Conservation (phyloP, 2,888 invertebrate genomes). For the Mactromeris polynyma region DNA sequence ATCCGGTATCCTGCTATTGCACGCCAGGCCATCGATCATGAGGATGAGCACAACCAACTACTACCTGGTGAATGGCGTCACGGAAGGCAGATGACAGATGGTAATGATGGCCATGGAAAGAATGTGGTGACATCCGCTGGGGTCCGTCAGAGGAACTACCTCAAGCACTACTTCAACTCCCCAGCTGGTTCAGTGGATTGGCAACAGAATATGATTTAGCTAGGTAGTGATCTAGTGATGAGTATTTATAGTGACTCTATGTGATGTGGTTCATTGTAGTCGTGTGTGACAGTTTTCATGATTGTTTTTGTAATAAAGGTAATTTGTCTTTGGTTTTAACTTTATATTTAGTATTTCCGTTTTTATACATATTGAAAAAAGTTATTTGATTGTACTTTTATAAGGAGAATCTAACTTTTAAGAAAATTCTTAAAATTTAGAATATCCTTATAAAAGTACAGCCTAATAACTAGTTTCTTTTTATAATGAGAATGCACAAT, state of each 20-base stretch:
- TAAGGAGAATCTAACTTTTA: too few species aligned
- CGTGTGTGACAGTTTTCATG: too few species aligned
- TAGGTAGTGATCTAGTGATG: background rate
- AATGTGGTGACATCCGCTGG: constrained; percentile 53
- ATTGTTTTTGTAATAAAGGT: too few species aligned
- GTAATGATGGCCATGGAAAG: constrained; percentile 25
- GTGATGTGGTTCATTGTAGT: too few species aligned
- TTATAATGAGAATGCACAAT: too few species aligned
- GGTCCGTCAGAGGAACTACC: constrained; percentile 60
- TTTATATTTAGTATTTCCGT: too few species aligned
- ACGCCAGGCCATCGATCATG: constrained; percentile 48
- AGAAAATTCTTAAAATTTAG: too few species aligned
- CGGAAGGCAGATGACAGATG: constrained; percentile 33
- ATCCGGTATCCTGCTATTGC: constrained; percentile 50
- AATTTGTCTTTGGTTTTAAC: too few species aligned
- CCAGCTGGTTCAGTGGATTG: constrained; percentile 64
- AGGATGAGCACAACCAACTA: constrained; percentile 64
- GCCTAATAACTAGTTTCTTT: too few species aligned
- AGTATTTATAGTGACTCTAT: background rate
- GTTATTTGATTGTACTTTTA: too few species aligned
- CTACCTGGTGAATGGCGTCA: constrained; percentile 67
- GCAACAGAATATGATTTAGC: constrained; percentile 68
- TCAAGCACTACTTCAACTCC: constrained; percentile 64
- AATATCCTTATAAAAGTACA: too few species aligned
- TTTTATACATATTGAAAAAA: too few species aligned